Conservation (phyloP, 2,888 invertebrate species). For the Apamea epomidion region DNA sequence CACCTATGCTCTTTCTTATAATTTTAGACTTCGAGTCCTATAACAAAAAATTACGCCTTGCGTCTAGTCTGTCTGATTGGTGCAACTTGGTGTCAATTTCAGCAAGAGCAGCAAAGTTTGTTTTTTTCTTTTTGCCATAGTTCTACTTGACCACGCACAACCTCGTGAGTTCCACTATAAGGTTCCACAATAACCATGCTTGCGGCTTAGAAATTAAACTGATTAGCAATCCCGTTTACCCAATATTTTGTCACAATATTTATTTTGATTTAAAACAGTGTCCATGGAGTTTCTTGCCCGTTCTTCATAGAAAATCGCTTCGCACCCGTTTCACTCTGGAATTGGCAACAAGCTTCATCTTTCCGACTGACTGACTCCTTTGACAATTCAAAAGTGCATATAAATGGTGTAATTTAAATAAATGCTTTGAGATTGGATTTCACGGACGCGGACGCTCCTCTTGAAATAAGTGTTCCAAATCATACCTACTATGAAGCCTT, state of each 20-base stretch:
- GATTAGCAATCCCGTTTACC: neutral
- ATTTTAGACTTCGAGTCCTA: slow-evolving; percentile 3
- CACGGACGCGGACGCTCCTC: neutral
- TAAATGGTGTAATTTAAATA: neutral
- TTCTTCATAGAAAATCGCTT: neutral
- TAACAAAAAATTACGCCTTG: slow-evolving; percentile 8
- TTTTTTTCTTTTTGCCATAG: neutral
- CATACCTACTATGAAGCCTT: neutral
- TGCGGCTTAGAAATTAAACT: neutral
- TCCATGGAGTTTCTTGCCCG: neutral
- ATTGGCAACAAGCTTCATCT: neutral
- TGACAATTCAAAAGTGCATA: neutral
- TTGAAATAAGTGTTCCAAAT: neutral
- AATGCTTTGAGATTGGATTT: neutral
- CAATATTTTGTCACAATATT: neutral
- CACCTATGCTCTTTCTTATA: slow-evolving; percentile 1
- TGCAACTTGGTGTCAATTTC: slow-evolving; percentile 22
- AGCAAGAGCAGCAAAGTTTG: neutral
- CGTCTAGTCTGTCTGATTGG: neutral
- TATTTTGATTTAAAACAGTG: neutral
- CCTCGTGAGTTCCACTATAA: neutral
- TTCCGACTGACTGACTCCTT: neutral
- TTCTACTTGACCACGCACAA: neutral
- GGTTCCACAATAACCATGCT: neutral
- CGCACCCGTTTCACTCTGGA: neutral